phyloP scores from a whole-genome alignment of 1,140 invertebrate genomes.

The Drosophila melanogaster region DNA sequence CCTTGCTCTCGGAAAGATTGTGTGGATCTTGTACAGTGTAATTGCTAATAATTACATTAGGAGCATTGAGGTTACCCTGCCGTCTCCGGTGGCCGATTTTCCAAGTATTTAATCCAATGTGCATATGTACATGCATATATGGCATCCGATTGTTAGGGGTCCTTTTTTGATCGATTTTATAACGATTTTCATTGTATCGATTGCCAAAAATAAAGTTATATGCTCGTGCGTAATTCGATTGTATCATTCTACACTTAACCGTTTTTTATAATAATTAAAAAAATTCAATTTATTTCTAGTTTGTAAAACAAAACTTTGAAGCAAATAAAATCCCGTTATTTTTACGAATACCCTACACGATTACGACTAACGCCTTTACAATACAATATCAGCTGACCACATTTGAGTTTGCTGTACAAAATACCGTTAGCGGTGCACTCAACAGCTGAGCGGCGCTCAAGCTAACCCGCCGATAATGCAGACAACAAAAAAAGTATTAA shows the following conservation, averaged over 20 bases:
- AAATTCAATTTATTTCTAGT: too few species aligned
- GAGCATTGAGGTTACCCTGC: background rate
- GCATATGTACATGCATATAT: too few species aligned
- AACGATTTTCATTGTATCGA: too few species aligned
- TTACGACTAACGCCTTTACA: background rate
- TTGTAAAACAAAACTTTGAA: too few species aligned
- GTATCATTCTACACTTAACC: too few species aligned
- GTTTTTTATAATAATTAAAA: too few species aligned
- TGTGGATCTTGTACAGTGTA: background rate
- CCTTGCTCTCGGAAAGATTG: background rate
- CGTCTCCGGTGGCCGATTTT: background rate
- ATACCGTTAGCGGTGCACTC: background rate
- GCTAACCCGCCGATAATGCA: constrained; percentile 1
- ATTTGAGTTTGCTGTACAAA: background rate
- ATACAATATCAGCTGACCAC: background rate
- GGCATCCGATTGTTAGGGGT: too few species aligned
- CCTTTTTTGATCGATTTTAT: too few species aligned
- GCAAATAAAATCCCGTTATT: too few species aligned
- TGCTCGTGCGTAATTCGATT: too few species aligned
- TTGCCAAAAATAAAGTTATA: too few species aligned
- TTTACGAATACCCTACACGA: background rate
- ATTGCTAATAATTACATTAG: background rate
- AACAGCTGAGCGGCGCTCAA: constrained; percentile 10
- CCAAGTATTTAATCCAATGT: too few species aligned
- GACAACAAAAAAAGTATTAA: background rate